phyloP scores from a whole-genome alignment of 92 coral and sea anemone species.

The Isaurus tuberculatus region DNA sequence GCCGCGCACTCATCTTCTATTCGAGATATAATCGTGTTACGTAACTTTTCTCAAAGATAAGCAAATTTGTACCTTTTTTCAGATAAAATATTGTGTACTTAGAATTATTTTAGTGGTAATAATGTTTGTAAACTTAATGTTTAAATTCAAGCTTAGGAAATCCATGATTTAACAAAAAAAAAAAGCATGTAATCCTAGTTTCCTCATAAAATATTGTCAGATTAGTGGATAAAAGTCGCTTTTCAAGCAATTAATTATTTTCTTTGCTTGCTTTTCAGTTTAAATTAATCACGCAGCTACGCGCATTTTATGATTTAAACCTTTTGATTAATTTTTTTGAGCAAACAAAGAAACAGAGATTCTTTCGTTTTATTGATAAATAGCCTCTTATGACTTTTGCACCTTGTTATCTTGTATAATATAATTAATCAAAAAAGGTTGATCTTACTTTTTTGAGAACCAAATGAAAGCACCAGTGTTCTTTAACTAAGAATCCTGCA shows the following conservation, averaged over 20 bases:
- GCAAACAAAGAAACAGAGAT: no score
- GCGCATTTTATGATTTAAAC: no score
- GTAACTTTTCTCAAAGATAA: background rate
- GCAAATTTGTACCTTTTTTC: background rate
- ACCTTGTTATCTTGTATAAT: background rate
- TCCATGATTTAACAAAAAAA: background rate
- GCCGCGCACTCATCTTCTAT: background rate
- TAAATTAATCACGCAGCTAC: no score
- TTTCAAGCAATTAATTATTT: no score
- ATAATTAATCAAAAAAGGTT: background rate
- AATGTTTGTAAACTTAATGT: conserved; percentile 4
- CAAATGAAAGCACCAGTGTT: background rate
- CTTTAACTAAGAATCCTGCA: background rate
- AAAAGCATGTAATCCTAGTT: background rate
- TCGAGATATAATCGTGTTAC: background rate
- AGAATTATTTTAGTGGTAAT: background rate
- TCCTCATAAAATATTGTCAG: background rate
- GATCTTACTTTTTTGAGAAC: background rate
- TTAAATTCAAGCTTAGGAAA: background rate
- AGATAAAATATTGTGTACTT: background rate
- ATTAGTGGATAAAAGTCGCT: no score
- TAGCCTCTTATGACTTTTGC: no score
- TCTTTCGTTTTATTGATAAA: no score
- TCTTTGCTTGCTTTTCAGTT: no score
- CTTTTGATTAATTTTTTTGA: no score